These are phyloP conservation scores for Isichthys henryi DNA, from an alignment of 2,113 vertebrate genomes.

Conservation along the genomic window DNA sequence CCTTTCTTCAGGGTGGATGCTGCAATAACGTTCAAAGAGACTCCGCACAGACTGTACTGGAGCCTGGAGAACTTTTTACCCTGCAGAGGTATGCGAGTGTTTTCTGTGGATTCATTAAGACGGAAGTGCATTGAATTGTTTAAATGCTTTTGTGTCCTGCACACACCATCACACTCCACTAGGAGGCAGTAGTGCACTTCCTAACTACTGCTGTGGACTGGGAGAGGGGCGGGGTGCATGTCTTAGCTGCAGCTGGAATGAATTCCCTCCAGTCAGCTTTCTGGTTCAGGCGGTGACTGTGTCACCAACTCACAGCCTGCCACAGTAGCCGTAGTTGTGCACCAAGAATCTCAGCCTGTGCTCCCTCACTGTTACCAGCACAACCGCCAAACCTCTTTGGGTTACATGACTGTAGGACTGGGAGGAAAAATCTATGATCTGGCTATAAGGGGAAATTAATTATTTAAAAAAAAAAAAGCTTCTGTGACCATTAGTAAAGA, in stretches of 20 bases:
- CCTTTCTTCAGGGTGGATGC: constrained; percentile 53
- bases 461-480: background rate
- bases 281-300: background rate
- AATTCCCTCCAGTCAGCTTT: background rate
- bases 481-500: background rate
- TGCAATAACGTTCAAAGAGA: constrained; percentile 56
- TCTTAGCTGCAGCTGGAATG: background rate
- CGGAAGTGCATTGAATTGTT: background rate
- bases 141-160: background rate
- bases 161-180: background rate
- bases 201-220: background rate
- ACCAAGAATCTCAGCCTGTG: background rate
- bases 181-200: background rate
- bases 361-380: background rate
- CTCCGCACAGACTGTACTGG: constrained; percentile 54
- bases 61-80: constrained; percentile 57
- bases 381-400: background rate
- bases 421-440: background rate
- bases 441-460: background rate
- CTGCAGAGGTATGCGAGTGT: constrained; percentile 39
- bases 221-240: background rate
- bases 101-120: background rate
- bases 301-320: background rate
- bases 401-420: background rate
- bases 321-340: background rate